A percentile compares a stretch with the other conserved stretches of the same genome.
Conservation (phyloP, 37 sponge, comb jelly and placozoan species). For the Spongia lamella region DNA sequence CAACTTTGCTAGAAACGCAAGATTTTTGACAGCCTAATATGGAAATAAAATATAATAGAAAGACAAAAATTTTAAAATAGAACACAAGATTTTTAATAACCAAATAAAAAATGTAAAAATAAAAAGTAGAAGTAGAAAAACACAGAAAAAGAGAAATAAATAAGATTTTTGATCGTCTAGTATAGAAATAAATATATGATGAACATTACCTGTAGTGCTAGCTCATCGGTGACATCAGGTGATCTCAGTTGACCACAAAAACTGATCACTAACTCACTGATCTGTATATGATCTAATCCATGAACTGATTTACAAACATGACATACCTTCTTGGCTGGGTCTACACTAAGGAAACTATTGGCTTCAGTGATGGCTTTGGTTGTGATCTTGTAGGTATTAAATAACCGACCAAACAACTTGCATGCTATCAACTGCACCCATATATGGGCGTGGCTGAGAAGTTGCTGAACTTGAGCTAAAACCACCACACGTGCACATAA, state of each 20-base stretch:
- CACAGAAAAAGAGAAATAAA: background rate
- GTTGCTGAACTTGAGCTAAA: slow-evolving; percentile 7
- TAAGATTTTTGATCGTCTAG: background rate
- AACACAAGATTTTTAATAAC: no score
- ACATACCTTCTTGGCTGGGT: no score
- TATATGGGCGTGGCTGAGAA: slow-evolving; percentile 72
- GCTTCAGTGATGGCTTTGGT: no score
- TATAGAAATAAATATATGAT: background rate
- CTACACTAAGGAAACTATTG: no score
- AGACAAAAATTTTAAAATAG: no score
- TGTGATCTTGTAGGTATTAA: slow-evolving; percentile 52
- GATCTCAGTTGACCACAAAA: slow-evolving; percentile 49
- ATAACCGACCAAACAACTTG: slow-evolving; percentile 67
- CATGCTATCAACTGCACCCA: slow-evolving; percentile 72
- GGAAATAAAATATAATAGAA: background rate
- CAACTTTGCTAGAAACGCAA: slow-evolving; percentile 64
- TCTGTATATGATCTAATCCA: no score
- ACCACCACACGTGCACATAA: background rate
- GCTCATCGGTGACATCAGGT: slow-evolving; percentile 31
- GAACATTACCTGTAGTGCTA: slow-evolving; percentile 52
- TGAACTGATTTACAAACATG: no score
- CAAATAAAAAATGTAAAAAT: no score
- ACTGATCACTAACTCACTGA: slow-evolving; percentile 16
- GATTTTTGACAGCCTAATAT: slow-evolving; percentile 70
- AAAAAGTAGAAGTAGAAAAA: background rate